A percentile compares a stretch with the other conserved stretches of the same genome.
Conservation (phyloP, 1,140 invertebrate species). For the Pomacea maculata region DNA sequence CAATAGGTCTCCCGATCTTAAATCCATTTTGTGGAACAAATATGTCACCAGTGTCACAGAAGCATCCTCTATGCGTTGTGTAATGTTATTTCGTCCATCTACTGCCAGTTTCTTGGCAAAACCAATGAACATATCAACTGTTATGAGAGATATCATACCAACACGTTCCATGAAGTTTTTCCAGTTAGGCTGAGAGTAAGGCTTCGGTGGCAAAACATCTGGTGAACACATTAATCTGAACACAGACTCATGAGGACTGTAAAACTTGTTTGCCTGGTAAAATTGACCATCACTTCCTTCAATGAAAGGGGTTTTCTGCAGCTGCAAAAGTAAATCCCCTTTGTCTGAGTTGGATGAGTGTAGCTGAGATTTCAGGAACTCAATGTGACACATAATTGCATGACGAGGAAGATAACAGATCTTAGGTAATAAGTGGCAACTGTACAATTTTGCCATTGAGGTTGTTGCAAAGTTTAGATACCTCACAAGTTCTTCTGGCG, state of each 20-base stretch:
- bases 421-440: not conserved
- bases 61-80: slow-evolving; percentile 19
- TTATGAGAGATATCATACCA: slow-evolving; percentile 1
- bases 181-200: not conserved
- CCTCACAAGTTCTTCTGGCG: not conserved
- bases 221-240: slow-evolving; percentile 1
- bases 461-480: not conserved
- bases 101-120: slow-evolving; percentile 22
- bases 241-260: slow-evolving; percentile 2
- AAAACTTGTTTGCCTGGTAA: slow-evolving; percentile 6
- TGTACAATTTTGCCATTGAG: not conserved
- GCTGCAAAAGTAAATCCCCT: not conserved
- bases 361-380: not conserved
- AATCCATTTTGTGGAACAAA: slow-evolving; percentile 7
- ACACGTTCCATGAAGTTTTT: slow-evolving; percentile 1
- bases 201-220: slow-evolving; percentile 1
- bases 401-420: not conserved
- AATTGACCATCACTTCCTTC: slow-evolving; percentile 2
- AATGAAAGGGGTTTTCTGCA: slow-evolving; percentile 5
- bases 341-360: slow-evolving; percentile 10
- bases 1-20: slow-evolving; percentile 14
- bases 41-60: slow-evolving; percentile 17
- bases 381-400: not conserved
- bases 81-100: slow-evolving; percentile 7
- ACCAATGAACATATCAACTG: slow-evolving; percentile 7